Base-by-base conservation (phyloP, 2,797 vertebrate species). In the Arremon aurantiirostris region DNA sequence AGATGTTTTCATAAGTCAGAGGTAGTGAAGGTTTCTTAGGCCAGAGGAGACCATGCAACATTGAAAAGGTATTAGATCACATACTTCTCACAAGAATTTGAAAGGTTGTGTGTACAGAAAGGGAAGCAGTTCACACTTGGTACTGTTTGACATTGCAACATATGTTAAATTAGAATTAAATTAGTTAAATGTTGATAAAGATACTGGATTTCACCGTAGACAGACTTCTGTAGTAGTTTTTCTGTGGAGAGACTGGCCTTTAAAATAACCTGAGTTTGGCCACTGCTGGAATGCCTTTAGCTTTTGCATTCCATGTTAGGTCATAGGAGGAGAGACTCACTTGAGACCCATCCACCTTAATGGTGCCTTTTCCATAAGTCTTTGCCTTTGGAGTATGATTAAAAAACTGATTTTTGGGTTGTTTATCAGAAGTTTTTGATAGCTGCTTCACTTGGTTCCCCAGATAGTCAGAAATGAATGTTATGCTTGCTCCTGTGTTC, bases 321-420 rank as follows among this genome's bases (percentile, higher is more conserved):
- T 28, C 6, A 3, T 12, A 52, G 63, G 30, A 86, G 57, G 39
- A 68, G 14, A n/a, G 5, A 37, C 23, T 11, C 0, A 0, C 13
- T 22, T 52, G 35, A 70, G n/a, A 78, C 56, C 19, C 21, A 8
- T 44, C 27, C 46, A 46, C 11, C 12, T 55, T 55, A 35, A 63
- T 0, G 0, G 8, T 83, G 42, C 14, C 24, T 82, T 77, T 81
- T 57, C 27, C 20, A 50, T 42, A 41, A 24, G 41, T 72, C 44
- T 37, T 83, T 60, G 37, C 34, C 47, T 35, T 89, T 83, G 42
- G 24, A 69, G 12, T 28, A 15, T 53, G 30, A 42, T 64, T 78
- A 7, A 14, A 75, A 71, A 83, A 9, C 6, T 53, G 37, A 20
- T 53, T 90, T 89, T 71, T 85, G 34, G 6, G 21, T 30, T 69